Conservation (phyloP, 2,888 invertebrate genomes). For the Orthosia incerta region DNA sequence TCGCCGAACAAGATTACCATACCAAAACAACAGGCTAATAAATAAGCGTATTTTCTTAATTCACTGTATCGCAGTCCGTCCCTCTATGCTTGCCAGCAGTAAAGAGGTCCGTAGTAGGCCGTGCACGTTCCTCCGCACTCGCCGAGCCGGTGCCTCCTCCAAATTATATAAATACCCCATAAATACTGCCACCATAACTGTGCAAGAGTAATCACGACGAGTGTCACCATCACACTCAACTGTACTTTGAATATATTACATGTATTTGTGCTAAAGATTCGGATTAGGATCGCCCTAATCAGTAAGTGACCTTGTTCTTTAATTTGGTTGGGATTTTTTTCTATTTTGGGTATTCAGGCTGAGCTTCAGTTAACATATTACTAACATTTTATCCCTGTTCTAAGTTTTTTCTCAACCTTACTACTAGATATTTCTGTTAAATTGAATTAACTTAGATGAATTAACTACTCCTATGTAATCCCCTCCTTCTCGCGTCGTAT, state of each 20-base stretch:
- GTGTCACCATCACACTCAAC: constrained; percentile 64
- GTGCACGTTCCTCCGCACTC: constrained; percentile 67
- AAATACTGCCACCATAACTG: constrained; percentile 68
- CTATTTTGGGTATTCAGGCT: not conserved
- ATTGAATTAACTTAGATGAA: not conserved
- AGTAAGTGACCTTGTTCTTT: constrained; percentile 38
- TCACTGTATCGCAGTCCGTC: constrained; percentile 54
- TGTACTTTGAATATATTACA: constrained; percentile 62
- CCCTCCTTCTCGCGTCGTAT: no score
- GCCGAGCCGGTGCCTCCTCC: constrained; percentile 65
- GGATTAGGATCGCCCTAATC: constrained; percentile 53
- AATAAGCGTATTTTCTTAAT: constrained; percentile 63
- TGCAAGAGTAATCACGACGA: constrained; percentile 69
- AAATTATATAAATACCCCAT: constrained; percentile 71
- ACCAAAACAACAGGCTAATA: constrained; percentile 59
- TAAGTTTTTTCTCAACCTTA: not conserved
- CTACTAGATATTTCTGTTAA: not conserved
- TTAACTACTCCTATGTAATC: not conserved
- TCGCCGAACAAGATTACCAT: constrained; percentile 51
- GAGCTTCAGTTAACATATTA: not conserved
- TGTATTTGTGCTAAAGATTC: constrained; percentile 53
- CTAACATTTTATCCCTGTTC: not conserved
- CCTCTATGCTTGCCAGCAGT: constrained; percentile 57
- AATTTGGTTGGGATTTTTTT: not conserved
- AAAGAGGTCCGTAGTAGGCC: constrained; percentile 72